Base-by-base conservation (phyloP, 1,140 invertebrate species). In the Cotesia typhae region DNA sequence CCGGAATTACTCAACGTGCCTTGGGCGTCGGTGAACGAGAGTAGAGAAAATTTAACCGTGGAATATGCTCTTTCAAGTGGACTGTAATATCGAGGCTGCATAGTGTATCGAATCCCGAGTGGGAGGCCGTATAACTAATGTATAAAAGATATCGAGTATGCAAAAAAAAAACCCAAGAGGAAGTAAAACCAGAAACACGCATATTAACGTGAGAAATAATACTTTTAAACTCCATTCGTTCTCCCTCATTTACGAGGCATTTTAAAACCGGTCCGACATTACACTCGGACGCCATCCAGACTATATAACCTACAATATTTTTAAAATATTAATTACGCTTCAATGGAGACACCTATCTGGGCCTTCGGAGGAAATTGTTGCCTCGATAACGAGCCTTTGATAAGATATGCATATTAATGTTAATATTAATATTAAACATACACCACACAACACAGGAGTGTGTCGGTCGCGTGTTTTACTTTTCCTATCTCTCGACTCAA, bases 381-480 rank as follows among this genome's bases (percentile, higher is more conserved):
- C 47, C n/a, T 61, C 64, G 69, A 71, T 71, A 71, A 71, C 69
- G 51, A 71, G 69, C 64, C 69, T 65, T 71, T 71, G 69, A 71
- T 71, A 65, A 71, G 64, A 47, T 47, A 47, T 47, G 10, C 38
- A 41, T 7, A 41, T 41, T 7, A 5, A 41, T 9, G 7, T 47
- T 9, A 5, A 7, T 47, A 47, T 47, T 9, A 2, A 47, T 7
- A 47, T 47, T 9, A 9, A 28, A 28, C 28, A 28, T 28, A 28
- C 28, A 28, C 28, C 28, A 28, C 28, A 28, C 28, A 28, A 28
- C 28, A 28, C 28, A 17, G 61, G 69, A 64, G 51, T 28, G 60
- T 55, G 41, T 69, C 59, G 38, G 38, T 60, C 20, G 55, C 37
- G 37, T 20, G 67, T 69, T 41, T 63, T 63, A 63, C 60, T 63